phyloP scores from a whole-genome alignment of 2,888 invertebrate genomes.

The Drosophila mettleri region DNA sequence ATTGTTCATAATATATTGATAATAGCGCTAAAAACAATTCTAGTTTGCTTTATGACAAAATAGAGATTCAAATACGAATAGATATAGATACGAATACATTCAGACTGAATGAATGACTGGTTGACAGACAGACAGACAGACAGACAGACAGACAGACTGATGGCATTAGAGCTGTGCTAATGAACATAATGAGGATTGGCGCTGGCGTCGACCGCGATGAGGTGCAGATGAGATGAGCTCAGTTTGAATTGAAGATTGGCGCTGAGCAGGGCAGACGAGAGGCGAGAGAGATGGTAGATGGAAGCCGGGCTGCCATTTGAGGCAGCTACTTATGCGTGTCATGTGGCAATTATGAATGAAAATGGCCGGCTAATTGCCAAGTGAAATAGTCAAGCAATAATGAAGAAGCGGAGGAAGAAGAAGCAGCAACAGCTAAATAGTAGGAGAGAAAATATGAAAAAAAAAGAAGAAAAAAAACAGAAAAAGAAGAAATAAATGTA shows the following conservation, averaged over 20 bases:
- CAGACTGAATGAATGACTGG: conserved; percentile 4
- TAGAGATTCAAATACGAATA: conserved; percentile 16
- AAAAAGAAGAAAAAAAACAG: neutral
- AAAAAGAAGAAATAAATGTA: conserved; percentile 10
- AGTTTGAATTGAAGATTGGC: conserved; percentile 30
- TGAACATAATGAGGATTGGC: conserved; percentile 50
- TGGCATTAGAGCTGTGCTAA: conserved; percentile 51
- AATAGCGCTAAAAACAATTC: neutral
- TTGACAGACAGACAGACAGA: neutral
- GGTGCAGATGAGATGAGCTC: conserved; percentile 33
- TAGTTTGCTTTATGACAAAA: too few relatives aligned
- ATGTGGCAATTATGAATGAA: conserved; percentile 67
- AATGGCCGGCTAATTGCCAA: conserved; percentile 66
- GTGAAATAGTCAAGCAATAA: conserved; percentile 41
- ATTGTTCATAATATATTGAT: neutral
- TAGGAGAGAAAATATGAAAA: neutral
- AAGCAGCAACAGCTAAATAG: conserved; percentile 5
- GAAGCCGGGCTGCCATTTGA: conserved; percentile 41
- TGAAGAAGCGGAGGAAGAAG: conserved; percentile 7
- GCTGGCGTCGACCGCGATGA: conserved; percentile 22
- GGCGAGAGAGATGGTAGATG: neutral
- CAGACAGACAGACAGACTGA: conserved; percentile 16
- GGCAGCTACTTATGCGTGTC: conserved; percentile 70
- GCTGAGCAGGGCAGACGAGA: neutral
- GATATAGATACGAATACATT: conserved; percentile 18